phyloP scores from a whole-genome alignment of 2,888 invertebrate genomes.

The Eupithecia abbreviata region DNA sequence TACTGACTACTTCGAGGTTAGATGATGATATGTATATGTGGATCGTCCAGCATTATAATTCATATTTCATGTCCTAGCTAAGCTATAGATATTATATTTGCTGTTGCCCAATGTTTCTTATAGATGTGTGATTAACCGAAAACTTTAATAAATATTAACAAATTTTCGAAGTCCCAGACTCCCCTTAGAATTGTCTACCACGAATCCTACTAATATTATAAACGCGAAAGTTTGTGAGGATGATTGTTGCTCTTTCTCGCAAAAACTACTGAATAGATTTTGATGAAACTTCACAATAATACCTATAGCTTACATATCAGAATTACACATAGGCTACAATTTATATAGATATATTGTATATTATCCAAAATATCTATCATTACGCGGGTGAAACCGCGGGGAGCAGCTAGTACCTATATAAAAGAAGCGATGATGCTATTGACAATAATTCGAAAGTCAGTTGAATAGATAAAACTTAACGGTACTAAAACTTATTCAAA shows the following conservation, averaged over 20 bases:
- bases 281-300: too few relatives aligned
- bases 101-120: background rate
- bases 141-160: background rate
- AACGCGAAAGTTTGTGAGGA: too few relatives aligned
- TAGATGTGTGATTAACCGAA: background rate
- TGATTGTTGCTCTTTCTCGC: too few relatives aligned
- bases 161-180: background rate
- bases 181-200: background rate
- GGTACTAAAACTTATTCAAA: conserved; percentile 59
- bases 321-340: too few relatives aligned
- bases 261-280: too few relatives aligned
- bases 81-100: background rate
- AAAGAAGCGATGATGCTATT: background rate
- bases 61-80: background rate
- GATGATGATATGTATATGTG: background rate
- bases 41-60: background rate
- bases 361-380: too few relatives aligned
- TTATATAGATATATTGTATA: too few relatives aligned
- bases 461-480: conserved; percentile 50
- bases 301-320: too few relatives aligned
- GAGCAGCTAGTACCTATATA: background rate
- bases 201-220: too few relatives aligned
- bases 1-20: background rate
- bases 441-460: conserved; percentile 7
- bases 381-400: too few relatives aligned